These are phyloP conservation scores for Parazoanthus darwini DNA, from an alignment of 92 coral and sea anemone species.

Conservation along the genomic window DNA sequence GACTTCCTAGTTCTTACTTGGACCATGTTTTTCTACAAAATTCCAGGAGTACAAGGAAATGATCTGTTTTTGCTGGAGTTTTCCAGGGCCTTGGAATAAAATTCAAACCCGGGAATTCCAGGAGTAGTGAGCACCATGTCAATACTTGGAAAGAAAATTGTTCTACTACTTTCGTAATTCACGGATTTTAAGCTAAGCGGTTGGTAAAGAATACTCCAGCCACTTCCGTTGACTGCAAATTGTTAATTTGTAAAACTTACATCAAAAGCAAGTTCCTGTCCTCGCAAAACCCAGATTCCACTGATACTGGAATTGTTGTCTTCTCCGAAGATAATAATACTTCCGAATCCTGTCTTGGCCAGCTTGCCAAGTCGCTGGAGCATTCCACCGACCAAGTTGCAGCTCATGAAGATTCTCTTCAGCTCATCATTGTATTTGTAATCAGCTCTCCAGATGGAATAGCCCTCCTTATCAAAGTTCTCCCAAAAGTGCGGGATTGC, in stretches of 20 bases:
- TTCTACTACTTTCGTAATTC: too few relatives aligned
- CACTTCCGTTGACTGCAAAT: too few relatives aligned
- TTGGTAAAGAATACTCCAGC: too few relatives aligned
- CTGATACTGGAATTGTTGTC: constrained; percentile 44
- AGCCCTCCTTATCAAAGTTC: constrained; percentile 87
- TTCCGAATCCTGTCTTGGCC: constrained; percentile 79
- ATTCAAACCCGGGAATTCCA: too few relatives aligned
- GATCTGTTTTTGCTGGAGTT: too few relatives aligned
- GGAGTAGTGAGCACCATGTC: too few relatives aligned
- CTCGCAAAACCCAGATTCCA: constrained; percentile 86
- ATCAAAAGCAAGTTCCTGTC: constrained; percentile 78
- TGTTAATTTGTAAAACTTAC: constrained; percentile 49
- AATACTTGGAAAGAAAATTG: too few relatives aligned
- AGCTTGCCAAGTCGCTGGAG: constrained; percentile 85
- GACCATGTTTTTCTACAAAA: too few relatives aligned
- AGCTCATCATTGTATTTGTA: constrained; percentile 74
- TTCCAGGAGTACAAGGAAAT: too few relatives aligned
- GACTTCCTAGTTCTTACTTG: too few relatives aligned
- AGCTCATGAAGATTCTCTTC: constrained; percentile 70
- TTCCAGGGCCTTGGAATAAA: too few relatives aligned
- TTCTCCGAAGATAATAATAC: constrained; percentile 71
- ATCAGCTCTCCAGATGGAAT: constrained; percentile 86
- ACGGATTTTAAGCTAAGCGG: too few relatives aligned
- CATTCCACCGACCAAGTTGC: constrained; percentile 90
- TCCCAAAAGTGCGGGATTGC: constrained; percentile 95